Percentiles rank a stretch among this genome's conserved stretches.
Evolutionary conservation across 2,888 invertebrate species (phyloP).

Genomic region (Melanotus villosus): DNA sequence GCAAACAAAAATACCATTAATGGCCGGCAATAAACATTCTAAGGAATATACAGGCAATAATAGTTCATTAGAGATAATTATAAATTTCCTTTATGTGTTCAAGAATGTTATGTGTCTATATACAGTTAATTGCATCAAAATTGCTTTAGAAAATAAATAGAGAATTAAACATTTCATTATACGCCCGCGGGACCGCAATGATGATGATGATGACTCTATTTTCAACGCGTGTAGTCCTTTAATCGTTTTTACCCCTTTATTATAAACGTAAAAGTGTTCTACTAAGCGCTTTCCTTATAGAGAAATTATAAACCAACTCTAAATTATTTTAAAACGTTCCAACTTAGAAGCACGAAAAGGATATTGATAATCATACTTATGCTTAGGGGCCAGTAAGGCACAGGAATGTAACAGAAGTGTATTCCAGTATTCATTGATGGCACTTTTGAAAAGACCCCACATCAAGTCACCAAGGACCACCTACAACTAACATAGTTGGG

Average conservation of each 20-base stretch:
- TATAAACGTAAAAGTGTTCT: slow-evolving; percentile 9
- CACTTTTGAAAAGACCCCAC: slow-evolving; percentile 48
- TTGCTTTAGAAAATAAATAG: slow-evolving; percentile 34
- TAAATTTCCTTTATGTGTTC: slow-evolving; percentile 5
- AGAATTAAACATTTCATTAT: slow-evolving; percentile 30
- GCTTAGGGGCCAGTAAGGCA: slow-evolving; percentile 15
- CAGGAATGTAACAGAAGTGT: slow-evolving; percentile 23
- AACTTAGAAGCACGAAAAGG: slow-evolving; percentile 4
- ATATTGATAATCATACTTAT: slow-evolving; percentile 18
- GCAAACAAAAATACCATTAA: slow-evolving; percentile 6
- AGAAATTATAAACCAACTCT: slow-evolving; percentile 6
- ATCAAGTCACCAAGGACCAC: slow-evolving; percentile 48
- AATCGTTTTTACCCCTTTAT: neutral
- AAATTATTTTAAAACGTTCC: neutral
- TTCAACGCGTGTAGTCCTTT: slow-evolving; percentile 31
- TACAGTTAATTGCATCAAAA: slow-evolving; percentile 30
- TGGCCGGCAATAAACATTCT: slow-evolving; percentile 17
- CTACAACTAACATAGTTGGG: slow-evolving; percentile 46
- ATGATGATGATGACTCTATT: slow-evolving; percentile 44
- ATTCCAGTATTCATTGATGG: slow-evolving; percentile 43
- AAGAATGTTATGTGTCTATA: neutral
- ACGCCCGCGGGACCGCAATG: slow-evolving; percentile 22
- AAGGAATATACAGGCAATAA: slow-evolving; percentile 29
- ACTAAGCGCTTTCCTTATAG: neutral
- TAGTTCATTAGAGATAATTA: slow-evolving; percentile 37